These are phyloP conservation scores for Peromyscus nudipes DNA, from an alignment of 2,797 vertebrate species.

Conservation along the genomic window DNA sequence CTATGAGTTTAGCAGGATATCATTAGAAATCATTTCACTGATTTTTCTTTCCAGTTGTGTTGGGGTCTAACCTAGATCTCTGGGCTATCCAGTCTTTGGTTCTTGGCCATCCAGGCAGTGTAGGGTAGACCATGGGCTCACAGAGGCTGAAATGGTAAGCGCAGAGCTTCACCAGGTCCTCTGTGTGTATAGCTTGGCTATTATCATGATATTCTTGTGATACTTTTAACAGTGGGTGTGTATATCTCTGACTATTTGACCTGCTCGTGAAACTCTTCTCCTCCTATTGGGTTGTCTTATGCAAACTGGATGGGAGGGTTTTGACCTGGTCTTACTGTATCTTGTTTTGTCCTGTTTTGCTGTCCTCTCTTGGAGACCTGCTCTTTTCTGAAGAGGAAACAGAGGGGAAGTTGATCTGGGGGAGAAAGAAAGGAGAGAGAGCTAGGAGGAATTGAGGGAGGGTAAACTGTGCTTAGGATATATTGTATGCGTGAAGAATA, in stretches of 20 bases:
- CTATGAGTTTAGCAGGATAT: neutral
- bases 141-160: neutral
- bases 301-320: no score
- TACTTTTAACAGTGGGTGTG: neutral
- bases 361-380: neutral
- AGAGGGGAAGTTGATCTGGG: neutral
- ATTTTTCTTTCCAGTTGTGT: neutral
- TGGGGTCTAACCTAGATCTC: neutral
- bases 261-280: neutral
- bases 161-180: no score
- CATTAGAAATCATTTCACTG: neutral
- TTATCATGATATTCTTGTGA: neutral
- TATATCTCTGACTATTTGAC: neutral
- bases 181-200: no score
- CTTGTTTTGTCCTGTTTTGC: neutral
- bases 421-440: fast-evolving
- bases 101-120: neutral
- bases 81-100: neutral
- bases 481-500: neutral
- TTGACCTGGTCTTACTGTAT: neutral
- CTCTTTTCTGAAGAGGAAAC: neutral
- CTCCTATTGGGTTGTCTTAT: neutral
- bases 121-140: neutral
- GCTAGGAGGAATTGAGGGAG: neutral
- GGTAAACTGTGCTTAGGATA: neutral